Evolutionary conservation across 2,797 vertebrate species (phyloP).

Genomic region (Taenioides sp.): DNA sequence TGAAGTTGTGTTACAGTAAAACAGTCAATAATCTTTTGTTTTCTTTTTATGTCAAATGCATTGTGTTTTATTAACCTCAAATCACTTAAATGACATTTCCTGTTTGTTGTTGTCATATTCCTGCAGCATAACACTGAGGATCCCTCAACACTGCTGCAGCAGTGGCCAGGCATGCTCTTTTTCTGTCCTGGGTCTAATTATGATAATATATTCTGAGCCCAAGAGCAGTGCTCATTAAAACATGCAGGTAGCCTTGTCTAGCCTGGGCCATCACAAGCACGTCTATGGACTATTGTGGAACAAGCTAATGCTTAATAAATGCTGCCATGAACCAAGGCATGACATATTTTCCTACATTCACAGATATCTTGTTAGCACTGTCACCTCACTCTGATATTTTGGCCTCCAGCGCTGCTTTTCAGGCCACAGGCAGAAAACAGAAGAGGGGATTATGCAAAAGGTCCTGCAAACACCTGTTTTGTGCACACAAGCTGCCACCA

Average conservation of each 20-base stretch:
- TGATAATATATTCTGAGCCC: constrained; percentile 41
- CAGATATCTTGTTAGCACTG: constrained; percentile 25
- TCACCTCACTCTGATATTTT: neutral
- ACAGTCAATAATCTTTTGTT: neutral
- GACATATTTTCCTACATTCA: constrained; percentile 7
- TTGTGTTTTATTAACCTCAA: neutral
- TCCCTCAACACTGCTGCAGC: constrained; percentile 16
- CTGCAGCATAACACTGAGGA: constrained; percentile 5
- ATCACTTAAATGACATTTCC: neutral
- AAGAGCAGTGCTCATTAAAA: constrained; percentile 51
- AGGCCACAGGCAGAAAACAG: neutral
- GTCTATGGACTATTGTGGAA: constrained; percentile 19
- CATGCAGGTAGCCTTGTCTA: constrained; percentile 45
- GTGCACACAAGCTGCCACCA: neutral
- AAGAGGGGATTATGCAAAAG: constrained; percentile 21
- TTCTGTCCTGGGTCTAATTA: constrained; percentile 40
- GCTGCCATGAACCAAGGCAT: neutral
- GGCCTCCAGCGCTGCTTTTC: constrained; percentile 1
- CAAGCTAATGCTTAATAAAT: constrained; percentile 33
- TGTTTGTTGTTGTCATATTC: neutral
- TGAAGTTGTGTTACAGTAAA: neutral
- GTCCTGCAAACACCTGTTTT: constrained; percentile 12
- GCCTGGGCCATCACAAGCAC: constrained; percentile 43
- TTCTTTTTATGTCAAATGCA: neutral
- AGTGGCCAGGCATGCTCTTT: constrained; percentile 23